These are phyloP conservation scores for Phalera bucephala DNA, from an alignment of 2,888 invertebrate species.

Conservation along the genomic window DNA sequence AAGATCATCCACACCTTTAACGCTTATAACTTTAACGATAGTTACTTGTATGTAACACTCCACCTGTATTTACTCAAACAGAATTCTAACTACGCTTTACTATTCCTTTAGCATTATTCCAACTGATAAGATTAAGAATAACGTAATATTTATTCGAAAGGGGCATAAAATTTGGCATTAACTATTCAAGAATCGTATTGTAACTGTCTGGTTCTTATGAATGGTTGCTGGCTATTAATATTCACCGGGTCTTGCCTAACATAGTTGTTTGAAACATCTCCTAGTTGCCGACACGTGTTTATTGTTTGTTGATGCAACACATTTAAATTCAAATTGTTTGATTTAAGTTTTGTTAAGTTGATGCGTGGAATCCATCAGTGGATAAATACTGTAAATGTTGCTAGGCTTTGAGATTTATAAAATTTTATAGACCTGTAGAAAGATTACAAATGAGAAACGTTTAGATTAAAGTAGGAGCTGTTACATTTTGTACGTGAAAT, in stretches of 20 bases:
- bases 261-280: neutral
- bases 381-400: too few species aligned
- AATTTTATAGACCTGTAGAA: too few species aligned
- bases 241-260: slow-evolving; percentile 12
- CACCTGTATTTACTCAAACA: neutral
- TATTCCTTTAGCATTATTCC: slow-evolving; percentile 12
- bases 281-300: slow-evolving; percentile 12
- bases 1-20: too few species aligned
- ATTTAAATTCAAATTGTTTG: too few species aligned
- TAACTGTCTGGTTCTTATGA: slow-evolving; percentile 44
- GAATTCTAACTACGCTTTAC: slow-evolving; percentile 9
- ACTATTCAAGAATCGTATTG: slow-evolving; percentile 35
- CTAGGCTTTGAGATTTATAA: too few species aligned
- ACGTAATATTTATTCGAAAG: slow-evolving; percentile 18
- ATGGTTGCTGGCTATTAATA: slow-evolving; percentile 22
- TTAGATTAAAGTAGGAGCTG: too few species aligned
- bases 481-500: too few species aligned
- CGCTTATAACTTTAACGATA: too few species aligned
- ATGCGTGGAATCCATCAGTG: too few species aligned
- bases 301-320: slow-evolving; percentile 10
- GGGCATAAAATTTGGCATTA: slow-evolving; percentile 19
- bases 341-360: neutral
- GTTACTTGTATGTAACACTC: too few species aligned
- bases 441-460: too few species aligned
- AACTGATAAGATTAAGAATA: slow-evolving; percentile 22